A percentile compares a stretch with the other conserved stretches of the same genome.
phyloP scores from a whole-genome alignment of 1,140 invertebrate genomes.

The Atta cephalotes region DNA sequence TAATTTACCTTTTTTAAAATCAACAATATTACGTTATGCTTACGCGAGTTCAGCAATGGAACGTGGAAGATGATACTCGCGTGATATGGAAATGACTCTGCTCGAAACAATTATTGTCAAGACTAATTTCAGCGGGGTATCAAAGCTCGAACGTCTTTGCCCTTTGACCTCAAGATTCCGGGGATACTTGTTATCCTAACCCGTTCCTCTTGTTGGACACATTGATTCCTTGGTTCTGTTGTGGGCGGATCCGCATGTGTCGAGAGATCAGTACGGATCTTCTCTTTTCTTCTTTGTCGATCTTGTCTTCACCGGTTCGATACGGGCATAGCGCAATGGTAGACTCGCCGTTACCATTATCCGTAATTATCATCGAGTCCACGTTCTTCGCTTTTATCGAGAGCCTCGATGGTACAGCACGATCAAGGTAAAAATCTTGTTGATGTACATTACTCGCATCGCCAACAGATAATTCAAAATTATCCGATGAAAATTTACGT shows the following conservation, averaged over 20 bases:
- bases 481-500: not conserved
- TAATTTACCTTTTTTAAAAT: not conserved
- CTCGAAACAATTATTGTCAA: slow-evolving; percentile 46
- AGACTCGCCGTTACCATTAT: slow-evolving; percentile 49
- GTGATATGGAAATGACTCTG: slow-evolving; percentile 29
- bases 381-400: slow-evolving; percentile 45
- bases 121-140: slow-evolving; percentile 53
- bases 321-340: slow-evolving; percentile 23
- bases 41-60: not conserved
- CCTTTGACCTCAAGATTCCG: slow-evolving; percentile 57
- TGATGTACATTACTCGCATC: not conserved
- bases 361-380: slow-evolving; percentile 55
- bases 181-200: slow-evolving; percentile 61
- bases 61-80: not conserved
- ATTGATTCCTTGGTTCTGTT: slow-evolving; percentile 61
- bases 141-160: slow-evolving; percentile 34
- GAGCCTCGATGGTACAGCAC: not conserved
- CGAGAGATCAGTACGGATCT: slow-evolving; percentile 63
- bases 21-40: not conserved
- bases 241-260: slow-evolving; percentile 58
- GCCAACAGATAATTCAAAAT: not conserved
- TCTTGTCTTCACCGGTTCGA: slow-evolving; percentile 34
- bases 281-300: slow-evolving; percentile 36
- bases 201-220: slow-evolving; percentile 59
- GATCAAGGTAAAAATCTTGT: not conserved